Conservation (phyloP, 2,888 invertebrate species). For the Cryptocephalus moraei region DNA sequence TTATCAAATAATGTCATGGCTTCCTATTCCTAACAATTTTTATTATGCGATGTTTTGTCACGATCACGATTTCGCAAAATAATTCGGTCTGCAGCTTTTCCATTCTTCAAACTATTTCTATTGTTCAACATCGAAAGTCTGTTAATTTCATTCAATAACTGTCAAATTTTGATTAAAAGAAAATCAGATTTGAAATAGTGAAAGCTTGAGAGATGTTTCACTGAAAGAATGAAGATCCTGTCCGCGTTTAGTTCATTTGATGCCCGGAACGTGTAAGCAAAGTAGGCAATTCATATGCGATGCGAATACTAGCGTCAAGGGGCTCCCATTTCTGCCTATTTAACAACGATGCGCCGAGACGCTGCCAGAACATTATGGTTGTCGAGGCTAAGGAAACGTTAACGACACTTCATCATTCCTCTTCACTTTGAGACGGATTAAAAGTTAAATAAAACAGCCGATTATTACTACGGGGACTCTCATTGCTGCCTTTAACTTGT, state of each 20-base stretch:
- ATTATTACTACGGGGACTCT: constrained; percentile 1
- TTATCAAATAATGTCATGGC: too few relatives aligned
- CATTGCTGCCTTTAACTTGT: not conserved
- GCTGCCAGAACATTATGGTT: constrained; percentile 10
- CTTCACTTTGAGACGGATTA: constrained; percentile 13
- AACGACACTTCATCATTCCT: constrained; percentile 18
- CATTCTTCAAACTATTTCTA: too few relatives aligned
- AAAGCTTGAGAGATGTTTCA: too few relatives aligned
- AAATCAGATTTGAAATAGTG: too few relatives aligned
- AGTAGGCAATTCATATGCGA: constrained; percentile 28
- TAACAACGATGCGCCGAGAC: constrained; percentile 23
- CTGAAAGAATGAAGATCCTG: too few relatives aligned
- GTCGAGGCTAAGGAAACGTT: constrained; percentile 17
- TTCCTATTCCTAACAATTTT: too few relatives aligned
- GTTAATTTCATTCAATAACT: too few relatives aligned
- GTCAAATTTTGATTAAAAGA: too few relatives aligned
- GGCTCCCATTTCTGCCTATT: constrained; percentile 30
- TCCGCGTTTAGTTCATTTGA: constrained; percentile 8
- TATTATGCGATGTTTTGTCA: too few relatives aligned
- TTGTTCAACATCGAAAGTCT: too few relatives aligned
- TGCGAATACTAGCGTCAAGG: constrained; percentile 20
- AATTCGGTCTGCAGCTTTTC: too few relatives aligned
- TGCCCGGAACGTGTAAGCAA: constrained; percentile 13
- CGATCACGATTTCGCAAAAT: too few relatives aligned
- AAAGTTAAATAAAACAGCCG: constrained; percentile 4